Evolutionary conservation across 2,113 vertebrate genomes (phyloP).

Genomic region (Diadophis punctatus): DNA sequence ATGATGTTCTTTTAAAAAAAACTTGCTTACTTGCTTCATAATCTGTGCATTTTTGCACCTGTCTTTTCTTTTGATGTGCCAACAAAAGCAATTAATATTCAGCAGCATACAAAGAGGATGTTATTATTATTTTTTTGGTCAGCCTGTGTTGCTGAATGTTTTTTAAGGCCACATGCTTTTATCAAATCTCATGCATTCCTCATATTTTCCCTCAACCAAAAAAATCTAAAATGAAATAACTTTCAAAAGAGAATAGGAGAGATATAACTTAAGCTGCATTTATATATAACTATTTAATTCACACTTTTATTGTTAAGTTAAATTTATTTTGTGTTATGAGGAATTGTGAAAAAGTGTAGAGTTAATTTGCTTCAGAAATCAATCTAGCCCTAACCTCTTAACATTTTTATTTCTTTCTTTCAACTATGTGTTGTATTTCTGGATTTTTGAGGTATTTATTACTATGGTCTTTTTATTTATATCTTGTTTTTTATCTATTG

Average conservation of each 20-base stretch:
- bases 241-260: not conserved
- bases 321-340: not conserved
- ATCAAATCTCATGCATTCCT: not conserved
- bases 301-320: not conserved
- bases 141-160: not conserved
- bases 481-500: not conserved
- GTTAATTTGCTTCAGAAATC: not conserved
- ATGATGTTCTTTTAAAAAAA: not conserved
- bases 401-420: not conserved
- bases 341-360: not conserved
- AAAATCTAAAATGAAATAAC: not conserved
- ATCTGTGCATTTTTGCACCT: not conserved
- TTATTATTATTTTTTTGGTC: not conserved
- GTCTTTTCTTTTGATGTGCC: not conserved
- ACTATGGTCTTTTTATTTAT: not conserved
- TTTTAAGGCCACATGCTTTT: not conserved
- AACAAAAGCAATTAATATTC: not conserved
- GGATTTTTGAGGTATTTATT: not conserved
- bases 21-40: not conserved
- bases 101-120: not conserved
- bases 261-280: not conserved
- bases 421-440: not conserved
- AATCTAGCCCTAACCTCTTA: not conserved
- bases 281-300: not conserved
- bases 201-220: not conserved